Evolutionary conservation across 1,140 invertebrate species (phyloP).

Genomic region (Planococcus citri): DNA sequence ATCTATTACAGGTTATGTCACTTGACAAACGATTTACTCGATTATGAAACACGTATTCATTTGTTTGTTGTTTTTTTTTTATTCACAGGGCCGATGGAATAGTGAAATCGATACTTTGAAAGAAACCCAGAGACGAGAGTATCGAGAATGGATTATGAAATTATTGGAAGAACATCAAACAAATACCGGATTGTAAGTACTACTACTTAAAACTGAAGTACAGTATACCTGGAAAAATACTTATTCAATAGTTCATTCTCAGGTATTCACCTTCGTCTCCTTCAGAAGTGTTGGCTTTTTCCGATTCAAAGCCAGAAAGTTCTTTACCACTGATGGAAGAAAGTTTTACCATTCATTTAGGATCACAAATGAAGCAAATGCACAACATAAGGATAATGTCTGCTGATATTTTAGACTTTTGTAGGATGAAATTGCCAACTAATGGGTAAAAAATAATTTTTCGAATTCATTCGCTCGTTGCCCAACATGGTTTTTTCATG

Average conservation of each 20-base stretch:
- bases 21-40: not conserved
- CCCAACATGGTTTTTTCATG: not conserved
- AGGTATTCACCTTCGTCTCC: slow-evolving; percentile 1
- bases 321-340: slow-evolving; percentile 51
- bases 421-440: slow-evolving; percentile 35
- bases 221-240: not conserved
- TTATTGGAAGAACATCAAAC: slow-evolving; percentile 47
- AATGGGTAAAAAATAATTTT: slow-evolving; percentile 21
- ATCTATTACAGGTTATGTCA: slow-evolving; percentile 48
- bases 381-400: slow-evolving; percentile 90
- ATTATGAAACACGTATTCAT: not conserved
- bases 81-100: slow-evolving; percentile 42
- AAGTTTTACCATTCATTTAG: slow-evolving; percentile 94
- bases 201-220: not conserved
- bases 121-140: slow-evolving; percentile 58
- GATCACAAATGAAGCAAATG: slow-evolving; percentile 95
- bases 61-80: not conserved
- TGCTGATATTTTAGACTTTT: slow-evolving; percentile 74
- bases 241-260: not conserved
- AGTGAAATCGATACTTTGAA: slow-evolving; percentile 57
- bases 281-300: not conserved
- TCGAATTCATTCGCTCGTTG: not conserved
- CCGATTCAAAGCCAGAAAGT: not conserved
- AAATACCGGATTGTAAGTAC: not conserved
- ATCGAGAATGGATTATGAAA: slow-evolving; percentile 65